Evolutionary conservation across 2,113 vertebrate genomes (phyloP).

Genomic region (Ochotona princeps): DNA sequence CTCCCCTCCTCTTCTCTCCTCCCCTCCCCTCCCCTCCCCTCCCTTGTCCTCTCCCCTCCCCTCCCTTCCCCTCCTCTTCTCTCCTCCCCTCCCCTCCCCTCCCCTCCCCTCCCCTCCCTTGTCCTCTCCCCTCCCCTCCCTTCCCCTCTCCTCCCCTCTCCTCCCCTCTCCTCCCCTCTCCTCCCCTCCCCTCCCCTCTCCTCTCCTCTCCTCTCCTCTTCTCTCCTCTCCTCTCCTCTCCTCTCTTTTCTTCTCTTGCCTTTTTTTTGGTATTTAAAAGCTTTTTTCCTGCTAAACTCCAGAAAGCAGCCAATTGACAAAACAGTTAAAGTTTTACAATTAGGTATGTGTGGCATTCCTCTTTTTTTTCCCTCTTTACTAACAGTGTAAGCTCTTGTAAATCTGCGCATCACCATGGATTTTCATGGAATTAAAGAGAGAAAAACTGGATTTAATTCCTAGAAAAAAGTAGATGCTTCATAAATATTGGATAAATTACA

Average conservation of each 20-base stretch:
- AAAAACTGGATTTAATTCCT: background rate
- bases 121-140: too few relatives aligned
- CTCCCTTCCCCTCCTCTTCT: too few relatives aligned
- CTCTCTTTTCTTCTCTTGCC: background rate
- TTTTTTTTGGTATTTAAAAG: background rate
- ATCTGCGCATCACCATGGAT: background rate
- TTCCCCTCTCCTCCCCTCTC: too few relatives aligned
- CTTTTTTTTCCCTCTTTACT: background rate
- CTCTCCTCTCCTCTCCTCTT: too few relatives aligned
- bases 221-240: too few relatives aligned
- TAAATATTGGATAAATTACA: background rate
- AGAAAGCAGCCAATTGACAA: background rate
- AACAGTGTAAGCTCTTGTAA: background rate
- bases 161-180: too few relatives aligned
- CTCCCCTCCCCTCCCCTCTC: too few relatives aligned
- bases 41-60: too few relatives aligned
- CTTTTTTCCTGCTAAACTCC: background rate
- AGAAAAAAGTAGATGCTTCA: background rate
- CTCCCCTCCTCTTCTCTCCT: too few relatives aligned
- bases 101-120: too few relatives aligned
- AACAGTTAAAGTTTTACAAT: background rate
- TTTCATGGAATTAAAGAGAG: background rate
- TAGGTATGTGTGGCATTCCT: background rate
- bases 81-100: too few relatives aligned
- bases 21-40: too few relatives aligned